Percentiles rank a stretch among this genome's conserved stretches.
Evolutionary conservation across 2,113 vertebrate genomes (phyloP).

Genomic region (Agapornis roseicollis): DNA sequence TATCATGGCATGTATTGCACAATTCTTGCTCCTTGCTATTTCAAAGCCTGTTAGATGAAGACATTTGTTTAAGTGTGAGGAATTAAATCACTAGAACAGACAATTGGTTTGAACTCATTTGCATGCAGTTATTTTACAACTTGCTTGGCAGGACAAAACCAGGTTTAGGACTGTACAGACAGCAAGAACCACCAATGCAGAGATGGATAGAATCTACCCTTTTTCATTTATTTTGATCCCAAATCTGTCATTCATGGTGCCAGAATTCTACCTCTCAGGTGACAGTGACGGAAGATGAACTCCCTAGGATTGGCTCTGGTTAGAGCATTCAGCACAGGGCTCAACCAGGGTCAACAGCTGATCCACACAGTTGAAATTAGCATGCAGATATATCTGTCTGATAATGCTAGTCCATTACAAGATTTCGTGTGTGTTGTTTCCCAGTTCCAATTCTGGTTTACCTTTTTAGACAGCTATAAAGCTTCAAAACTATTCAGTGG

Average conservation of each 20-base stretch:
- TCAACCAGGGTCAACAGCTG: not conserved
- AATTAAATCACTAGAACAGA: not conserved
- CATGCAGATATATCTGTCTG: not conserved
- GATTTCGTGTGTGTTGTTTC: not conserved
- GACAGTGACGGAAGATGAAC: not conserved
- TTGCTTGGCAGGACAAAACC: not conserved
- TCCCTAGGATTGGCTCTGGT: not conserved
- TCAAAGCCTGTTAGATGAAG: not conserved
- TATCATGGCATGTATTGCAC: not conserved
- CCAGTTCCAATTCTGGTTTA: not conserved
- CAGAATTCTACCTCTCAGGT: not conserved
- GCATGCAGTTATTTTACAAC: not conserved
- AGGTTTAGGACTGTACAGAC: not conserved
- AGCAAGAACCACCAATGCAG: not conserved
- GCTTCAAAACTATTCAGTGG: not conserved
- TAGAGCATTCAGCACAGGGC: not conserved
- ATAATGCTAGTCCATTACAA: not conserved
- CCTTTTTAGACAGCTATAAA: not conserved
- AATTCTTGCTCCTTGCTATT: not conserved
- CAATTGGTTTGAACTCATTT: not conserved
- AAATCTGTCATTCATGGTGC: not conserved
- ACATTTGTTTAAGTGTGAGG: not conserved
- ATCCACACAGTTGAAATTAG: not conserved
- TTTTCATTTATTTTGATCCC: not conserved
- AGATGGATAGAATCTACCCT: not conserved